A percentile compares a stretch with the other conserved stretches of the same genome.
phyloP scores from a whole-genome alignment of 2,797 vertebrate species.

The Rhinatrema bivittatum region DNA sequence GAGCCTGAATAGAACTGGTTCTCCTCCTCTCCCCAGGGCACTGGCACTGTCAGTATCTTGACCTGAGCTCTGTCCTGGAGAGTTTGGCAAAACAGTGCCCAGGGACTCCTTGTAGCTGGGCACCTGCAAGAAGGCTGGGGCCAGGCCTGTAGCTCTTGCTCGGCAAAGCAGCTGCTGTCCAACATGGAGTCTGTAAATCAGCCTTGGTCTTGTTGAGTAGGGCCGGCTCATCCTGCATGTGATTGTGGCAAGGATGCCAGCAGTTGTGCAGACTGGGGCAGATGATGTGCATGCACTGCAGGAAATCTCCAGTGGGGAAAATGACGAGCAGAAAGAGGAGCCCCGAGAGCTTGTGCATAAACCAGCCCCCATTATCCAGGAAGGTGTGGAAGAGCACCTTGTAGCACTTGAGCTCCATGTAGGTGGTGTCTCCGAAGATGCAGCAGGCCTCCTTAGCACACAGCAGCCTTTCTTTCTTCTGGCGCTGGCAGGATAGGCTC shows the following conservation, averaged over 20 bases:
- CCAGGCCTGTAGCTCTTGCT: slow-evolving; percentile 45
- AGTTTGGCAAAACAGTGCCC: slow-evolving; percentile 34
- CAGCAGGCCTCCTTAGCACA: slow-evolving; percentile 79
- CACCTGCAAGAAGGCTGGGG: slow-evolving; percentile 64
- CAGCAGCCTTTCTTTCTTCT: slow-evolving; percentile 68
- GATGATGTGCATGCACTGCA: slow-evolving; percentile 83
- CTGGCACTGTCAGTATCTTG: no score
- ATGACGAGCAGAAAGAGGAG: slow-evolving; percentile 84
- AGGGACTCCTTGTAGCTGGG: slow-evolving; percentile 91
- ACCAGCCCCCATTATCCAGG: slow-evolving; percentile 82
- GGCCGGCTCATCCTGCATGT: slow-evolving; percentile 45
- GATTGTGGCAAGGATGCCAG: slow-evolving; percentile 13
- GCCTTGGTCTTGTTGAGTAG: slow-evolving; percentile 59
- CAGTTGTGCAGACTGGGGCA: slow-evolving; percentile 57
- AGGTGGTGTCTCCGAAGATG: slow-evolving; percentile 50
- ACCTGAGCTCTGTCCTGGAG: slow-evolving; percentile 7
- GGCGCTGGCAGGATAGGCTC: no score
- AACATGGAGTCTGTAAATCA: slow-evolving; percentile 81
- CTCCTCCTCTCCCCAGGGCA: not conserved
- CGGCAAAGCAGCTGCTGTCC: slow-evolving; percentile 54
- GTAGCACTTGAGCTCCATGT: slow-evolving; percentile 67
- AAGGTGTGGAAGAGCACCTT: slow-evolving; percentile 72
- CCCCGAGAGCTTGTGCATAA: slow-evolving; percentile 83
- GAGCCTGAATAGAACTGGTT: slow-evolving; percentile 2
- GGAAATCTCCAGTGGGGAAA: slow-evolving; percentile 87